Percentiles rank a stretch among this genome's conserved stretches.
Evolutionary conservation across 2,888 invertebrate genomes (phyloP).

Genomic region (Microplitis manilae): DNA sequence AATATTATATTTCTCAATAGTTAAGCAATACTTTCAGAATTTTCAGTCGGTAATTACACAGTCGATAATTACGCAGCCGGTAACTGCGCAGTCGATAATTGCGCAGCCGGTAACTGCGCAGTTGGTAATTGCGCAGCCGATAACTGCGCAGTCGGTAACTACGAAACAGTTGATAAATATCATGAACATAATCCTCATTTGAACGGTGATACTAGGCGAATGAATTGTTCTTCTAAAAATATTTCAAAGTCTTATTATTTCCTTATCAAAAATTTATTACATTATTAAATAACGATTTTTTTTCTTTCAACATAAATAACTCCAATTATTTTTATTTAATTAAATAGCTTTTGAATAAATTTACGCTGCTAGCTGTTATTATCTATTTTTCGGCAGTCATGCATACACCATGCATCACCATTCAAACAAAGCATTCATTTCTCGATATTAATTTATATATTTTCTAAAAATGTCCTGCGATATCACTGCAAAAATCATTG

Average conservation of each 20-base stretch:
- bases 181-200: slow-evolving; percentile 47
- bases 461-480: slow-evolving; percentile 45
- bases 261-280: slow-evolving; percentile 4
- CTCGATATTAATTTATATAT: slow-evolving; percentile 37
- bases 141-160: no score
- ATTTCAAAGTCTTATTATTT: slow-evolving; percentile 1
- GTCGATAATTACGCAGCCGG: no score
- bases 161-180: slow-evolving; percentile 44
- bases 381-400: slow-evolving; percentile 29
- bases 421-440: slow-evolving; percentile 58
- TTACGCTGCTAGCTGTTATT: slow-evolving; percentile 34
- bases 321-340: background rate
- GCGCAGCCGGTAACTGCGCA: no score
- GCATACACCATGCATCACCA: slow-evolving; percentile 61
- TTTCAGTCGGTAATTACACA: no score
- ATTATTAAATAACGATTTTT: background rate
- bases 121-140: no score
- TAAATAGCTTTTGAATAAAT: slow-evolving; percentile 12
- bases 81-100: no score
- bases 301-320: slow-evolving; percentile 5
- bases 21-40: no score
- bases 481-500: slow-evolving; percentile 2
- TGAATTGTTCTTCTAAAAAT: slow-evolving; percentile 9
- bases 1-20: no score
- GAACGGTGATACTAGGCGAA: slow-evolving; percentile 52